These are phyloP conservation scores for Calameuta pallipes DNA, from an alignment of 2,888 invertebrate species.

Conservation along the genomic window DNA sequence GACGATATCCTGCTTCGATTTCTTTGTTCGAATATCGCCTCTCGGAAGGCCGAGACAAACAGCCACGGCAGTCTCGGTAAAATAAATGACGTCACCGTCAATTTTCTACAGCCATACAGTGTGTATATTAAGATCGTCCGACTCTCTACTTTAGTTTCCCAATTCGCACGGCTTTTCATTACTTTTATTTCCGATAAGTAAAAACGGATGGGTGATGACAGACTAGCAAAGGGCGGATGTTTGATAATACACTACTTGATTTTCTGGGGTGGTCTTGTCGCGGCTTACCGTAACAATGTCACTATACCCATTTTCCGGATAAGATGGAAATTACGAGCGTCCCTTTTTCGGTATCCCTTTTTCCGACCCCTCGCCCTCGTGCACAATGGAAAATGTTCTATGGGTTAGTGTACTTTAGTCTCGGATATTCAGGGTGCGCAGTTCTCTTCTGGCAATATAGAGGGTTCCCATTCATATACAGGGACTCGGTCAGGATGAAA, in stretches of 20 bases:
- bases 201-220: conserved; percentile 13
- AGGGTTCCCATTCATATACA: conserved; percentile 25
- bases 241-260: conserved; percentile 49
- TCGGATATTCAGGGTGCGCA: conserved; percentile 5
- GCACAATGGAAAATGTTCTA: conserved; percentile 40
- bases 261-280: conserved; percentile 42
- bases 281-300: conserved; percentile 26
- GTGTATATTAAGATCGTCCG: not conserved
- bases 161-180: not conserved
- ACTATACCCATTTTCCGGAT: conserved; percentile 50
- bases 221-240: conserved; percentile 32
- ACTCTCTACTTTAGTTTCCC: not conserved
- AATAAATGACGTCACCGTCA: not conserved
- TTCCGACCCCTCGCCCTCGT: conserved; percentile 24
- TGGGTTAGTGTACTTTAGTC: conserved; percentile 15
- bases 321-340: conserved; percentile 55
- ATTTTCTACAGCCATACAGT: not conserved
- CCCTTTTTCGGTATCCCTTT: conserved; percentile 37
- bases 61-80: not conserved
- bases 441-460: conserved; percentile 9
- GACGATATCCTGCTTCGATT: not conserved
- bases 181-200: conserved; percentile 1
- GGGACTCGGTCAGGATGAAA: conserved; percentile 38
- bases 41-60: not conserved
- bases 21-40: not conserved